Percentiles rank a stretch among this genome's conserved stretches.
Conservation (phyloP, 1,140 invertebrate species). For the Bacillus rossius region DNA sequence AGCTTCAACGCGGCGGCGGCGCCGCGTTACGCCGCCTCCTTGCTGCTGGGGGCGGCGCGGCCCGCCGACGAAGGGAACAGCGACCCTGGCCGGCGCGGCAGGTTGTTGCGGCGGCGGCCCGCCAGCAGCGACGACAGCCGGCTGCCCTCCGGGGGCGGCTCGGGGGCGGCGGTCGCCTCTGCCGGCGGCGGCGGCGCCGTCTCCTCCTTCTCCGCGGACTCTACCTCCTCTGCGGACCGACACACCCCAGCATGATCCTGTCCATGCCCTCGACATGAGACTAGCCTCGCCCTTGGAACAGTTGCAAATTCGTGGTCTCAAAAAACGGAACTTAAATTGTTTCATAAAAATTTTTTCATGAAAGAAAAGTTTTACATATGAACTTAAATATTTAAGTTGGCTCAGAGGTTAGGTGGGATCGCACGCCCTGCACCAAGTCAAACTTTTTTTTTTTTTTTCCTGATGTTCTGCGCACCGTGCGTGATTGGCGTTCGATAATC, state of each 20-base stretch:
- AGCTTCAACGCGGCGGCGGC: too few relatives aligned
- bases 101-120: not conserved
- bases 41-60: too few relatives aligned
- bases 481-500: too few relatives aligned
- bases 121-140: not conserved
- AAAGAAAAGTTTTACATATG: too few relatives aligned
- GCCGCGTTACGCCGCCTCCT: too few relatives aligned
- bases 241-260: not conserved
- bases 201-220: not conserved
- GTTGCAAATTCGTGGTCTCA: not conserved
- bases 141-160: not conserved
- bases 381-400: too few relatives aligned
- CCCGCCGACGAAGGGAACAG: constrained; percentile 3
- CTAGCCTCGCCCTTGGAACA: not conserved
- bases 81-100: not conserved
- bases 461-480: too few relatives aligned
- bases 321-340: too few relatives aligned
- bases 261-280: not conserved
- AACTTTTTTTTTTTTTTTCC: too few relatives aligned
- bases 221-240: not conserved
- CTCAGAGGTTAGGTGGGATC: too few relatives aligned
- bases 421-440: too few relatives aligned
- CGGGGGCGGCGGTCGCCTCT: not conserved
- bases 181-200: not conserved
- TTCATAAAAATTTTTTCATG: too few relatives aligned